Evolutionary conservation across 2,888 invertebrate species (phyloP), one percentile per base, ranked within the genome.

Genomic region (Metallyticus violacea): DNA sequence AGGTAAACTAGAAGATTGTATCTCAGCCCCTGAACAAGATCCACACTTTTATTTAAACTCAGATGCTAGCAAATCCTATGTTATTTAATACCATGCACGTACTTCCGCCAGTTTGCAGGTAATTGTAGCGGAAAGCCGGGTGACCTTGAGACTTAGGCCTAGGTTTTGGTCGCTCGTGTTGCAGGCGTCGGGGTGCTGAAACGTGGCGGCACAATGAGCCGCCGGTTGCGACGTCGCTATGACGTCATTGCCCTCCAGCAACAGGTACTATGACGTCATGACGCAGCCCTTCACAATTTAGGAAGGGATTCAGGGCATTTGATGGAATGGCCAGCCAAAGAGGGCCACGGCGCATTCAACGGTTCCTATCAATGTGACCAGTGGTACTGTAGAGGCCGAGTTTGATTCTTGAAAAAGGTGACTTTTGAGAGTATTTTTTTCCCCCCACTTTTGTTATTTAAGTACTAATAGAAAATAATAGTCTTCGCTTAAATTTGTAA

Each of bases 151-250:
- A 62, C 15, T 62, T 62, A 62, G 40, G 40, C 40, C 40, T 62
- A 62, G 40, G 40, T 62, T 22, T 62, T 22, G 15, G 40, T 4
- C 3, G 15, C 15, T 62, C 3, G 0, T 9, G 40, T 62, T 62
- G 22, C 22, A 62, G 40, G 40, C 40, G 40, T 62, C 40, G 40
- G 22, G 40, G 2, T 15, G 22, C 40, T 6, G 40, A 15, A 62
- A 4, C 15, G 15, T 9, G 22, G 22, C 40, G 15, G 40, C 40
- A 62, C 76, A 81, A 81, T 29, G 7, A 25, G 81, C 81, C 81
- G 81, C 81, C 81, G 81, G 82, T 82, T 82, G 82, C 25, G 82
- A 27, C 76, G 82, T 62, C 82, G 40, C 22, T 62, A 62, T 62
- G 40, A 62, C 40, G 40, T 62, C 40, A 62, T 62, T 62, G 40